Conservation (phyloP, 2,113 vertebrate species). For the Delphinus delphis region DNA sequence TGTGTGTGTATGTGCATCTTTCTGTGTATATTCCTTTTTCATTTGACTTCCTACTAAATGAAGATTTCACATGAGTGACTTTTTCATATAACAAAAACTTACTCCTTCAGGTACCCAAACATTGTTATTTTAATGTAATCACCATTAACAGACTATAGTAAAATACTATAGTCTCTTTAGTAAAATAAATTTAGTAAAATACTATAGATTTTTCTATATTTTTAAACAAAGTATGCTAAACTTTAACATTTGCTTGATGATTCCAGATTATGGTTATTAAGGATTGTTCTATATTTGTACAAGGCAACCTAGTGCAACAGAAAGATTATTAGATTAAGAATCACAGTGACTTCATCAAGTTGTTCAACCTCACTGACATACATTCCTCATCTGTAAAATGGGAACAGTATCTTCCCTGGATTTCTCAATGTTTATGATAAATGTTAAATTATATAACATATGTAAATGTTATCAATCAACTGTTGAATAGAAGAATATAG, state of each 20-base stretch:
- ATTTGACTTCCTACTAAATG: background rate
- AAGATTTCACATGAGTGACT: background rate
- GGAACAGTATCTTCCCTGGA: background rate
- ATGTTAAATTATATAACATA: background rate
- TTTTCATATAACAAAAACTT: conserved; percentile 2
- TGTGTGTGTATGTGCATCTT: background rate
- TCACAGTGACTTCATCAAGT: background rate
- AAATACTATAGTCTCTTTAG: background rate
- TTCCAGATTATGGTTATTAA: background rate
- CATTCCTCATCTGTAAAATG: background rate
- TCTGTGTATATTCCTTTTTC: background rate
- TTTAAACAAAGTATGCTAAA: background rate
- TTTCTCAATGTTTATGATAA: background rate
- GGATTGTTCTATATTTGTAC: background rate
- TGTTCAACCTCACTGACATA: background rate
- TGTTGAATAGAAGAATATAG: background rate
- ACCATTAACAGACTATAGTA: background rate
- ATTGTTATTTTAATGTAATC: background rate
- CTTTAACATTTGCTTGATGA: background rate
- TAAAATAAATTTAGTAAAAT: background rate
- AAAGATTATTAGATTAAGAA: background rate
- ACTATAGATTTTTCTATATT: background rate
- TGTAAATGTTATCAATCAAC: background rate
- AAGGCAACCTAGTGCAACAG: background rate
- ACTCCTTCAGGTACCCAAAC: background rate